Base-by-base conservation (phyloP, 2,888 invertebrate species). In the Xanthia icteritia region DNA sequence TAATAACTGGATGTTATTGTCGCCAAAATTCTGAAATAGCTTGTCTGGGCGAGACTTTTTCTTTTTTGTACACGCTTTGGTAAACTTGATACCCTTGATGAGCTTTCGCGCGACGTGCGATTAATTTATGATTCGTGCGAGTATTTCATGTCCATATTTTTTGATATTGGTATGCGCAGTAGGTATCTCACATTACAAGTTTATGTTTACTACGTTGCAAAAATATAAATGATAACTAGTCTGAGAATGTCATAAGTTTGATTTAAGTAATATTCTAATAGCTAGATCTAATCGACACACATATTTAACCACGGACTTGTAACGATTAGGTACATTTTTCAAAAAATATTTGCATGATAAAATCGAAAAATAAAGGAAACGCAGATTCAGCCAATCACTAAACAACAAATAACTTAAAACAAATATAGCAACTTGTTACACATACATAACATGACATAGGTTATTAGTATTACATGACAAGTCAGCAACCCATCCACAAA, bases 1-100 rank as follows among this genome's bases (percentile, higher is more conserved):
- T 82, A 72, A 82, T 87, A 89, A 86, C 86, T 74, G 72, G 71
- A 73, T 75, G 78, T 86, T 88, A 86, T 87, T 86, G 90, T 88
- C 85, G 82, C 86, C 79, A 65, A 79, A 81, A 86, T 86, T 91
- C 87, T 92, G 91, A 93, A 93, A 93, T 94, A 92, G 89, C 88
- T 77, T 83, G 87, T 85, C 89, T 89, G 84, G 86, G 83, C 79
- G 77, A 75, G 82, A 81, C 88, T 86, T 86, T 83, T 86, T 82
- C 84, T 68, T 60, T 82, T 91, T 86, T 73, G 74, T 76, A 76
- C 2, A 5, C 60, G 84, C 86, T 89, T 87, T 84, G 81, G 69
- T 88, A 71, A 80, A 88, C 76, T 86, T 79, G 82, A 84, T 83
- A 81, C 76, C 48, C 60, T 86, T 83, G 83, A 85, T 79, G 71